Percentiles rank a stretch among this genome's conserved stretches.
Conservation (phyloP, 2,113 vertebrate genomes). For the Tenrec ecaudatus region DNA sequence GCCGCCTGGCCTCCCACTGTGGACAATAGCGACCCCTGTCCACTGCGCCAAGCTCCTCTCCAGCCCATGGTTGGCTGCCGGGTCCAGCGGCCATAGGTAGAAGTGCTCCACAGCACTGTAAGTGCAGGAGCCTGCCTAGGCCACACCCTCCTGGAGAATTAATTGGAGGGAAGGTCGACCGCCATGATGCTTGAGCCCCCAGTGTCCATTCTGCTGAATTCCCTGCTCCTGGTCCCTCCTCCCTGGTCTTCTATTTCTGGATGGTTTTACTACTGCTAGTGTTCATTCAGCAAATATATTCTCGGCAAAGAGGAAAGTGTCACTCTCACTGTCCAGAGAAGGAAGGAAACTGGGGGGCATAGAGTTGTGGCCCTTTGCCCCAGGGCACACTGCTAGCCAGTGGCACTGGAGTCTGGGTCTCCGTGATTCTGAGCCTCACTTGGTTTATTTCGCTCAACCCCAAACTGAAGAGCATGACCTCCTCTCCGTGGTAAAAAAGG, state of each 20-base stretch:
- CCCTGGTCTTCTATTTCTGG: too few relatives aligned
- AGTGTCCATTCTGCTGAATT: not conserved
- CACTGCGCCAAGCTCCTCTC: not conserved
- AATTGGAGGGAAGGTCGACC: not conserved
- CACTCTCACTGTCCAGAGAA: not conserved
- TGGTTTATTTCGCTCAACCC: not conserved
- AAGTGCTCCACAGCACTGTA: not conserved
- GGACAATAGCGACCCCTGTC: not conserved
- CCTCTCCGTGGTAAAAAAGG: not conserved
- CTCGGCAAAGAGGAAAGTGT: not conserved
- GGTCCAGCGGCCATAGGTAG: not conserved
- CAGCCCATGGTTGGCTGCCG: not conserved
- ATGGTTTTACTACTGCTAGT: not conserved
- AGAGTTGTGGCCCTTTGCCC: not conserved
- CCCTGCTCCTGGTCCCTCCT: not conserved
- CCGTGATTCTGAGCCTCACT: not conserved
- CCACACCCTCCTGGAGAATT: not conserved
- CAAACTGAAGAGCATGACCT: not conserved
- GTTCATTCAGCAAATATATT: not conserved
- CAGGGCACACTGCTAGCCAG: not conserved
- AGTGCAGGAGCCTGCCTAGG: not conserved
- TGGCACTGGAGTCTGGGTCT: not conserved
- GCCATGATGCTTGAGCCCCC: not conserved
- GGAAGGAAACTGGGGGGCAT: not conserved
- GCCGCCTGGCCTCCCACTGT: not conserved